Evolutionary conservation across 1,140 invertebrate genomes (phyloP), one percentile per base, ranked within the genome.

Genomic region (Aphelinus atriplicis): DNA sequence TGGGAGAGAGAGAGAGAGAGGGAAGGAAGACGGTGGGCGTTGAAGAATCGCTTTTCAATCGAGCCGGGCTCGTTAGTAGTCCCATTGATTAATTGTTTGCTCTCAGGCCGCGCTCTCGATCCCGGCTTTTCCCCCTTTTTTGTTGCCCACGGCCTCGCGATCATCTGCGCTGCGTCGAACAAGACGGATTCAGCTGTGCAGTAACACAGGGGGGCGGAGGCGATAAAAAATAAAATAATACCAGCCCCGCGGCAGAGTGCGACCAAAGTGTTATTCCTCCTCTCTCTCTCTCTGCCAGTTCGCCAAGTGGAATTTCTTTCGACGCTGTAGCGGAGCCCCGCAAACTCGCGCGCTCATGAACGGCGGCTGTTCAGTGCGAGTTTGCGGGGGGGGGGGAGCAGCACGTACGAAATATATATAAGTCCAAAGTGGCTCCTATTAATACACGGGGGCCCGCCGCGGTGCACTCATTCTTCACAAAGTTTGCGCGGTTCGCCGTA

Each of bases 361-460:
- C 51, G 51, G 4, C 51, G 51, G 51, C 9, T 53, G 51, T 53
- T 0, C 51, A 9, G 9, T 53, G 51, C 9, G 51, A 6, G 9
- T 53, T 4, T 53, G 51, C 0, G 51, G 51, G 51, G 51, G 51
- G 51, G 51, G 51, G 51, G 51, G 4, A 53, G 55, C 26, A 56
- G 68, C 80, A 81, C 80, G 78, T 82, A 77, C 43, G 55, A 76
- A 75, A 78, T 80, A 79, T 81, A 68, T 66, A 26, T 43, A 82
- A 79, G 78, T 78, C 78, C 76, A 78, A 81, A 82, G 78, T 81
- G 76, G 80, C 76, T 72, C 66, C 81, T 81, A 82, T 83, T 82
- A 82, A 83, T 81, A 78, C 58, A 55, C 47, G 77, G 10, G 48
- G 55, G n/a, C 50, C 51, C 43, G 62, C 53, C 57, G 4, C 55